phyloP scores from a whole-genome alignment of 2,888 invertebrate genomes.

The Lasioglossum oenotherae region DNA sequence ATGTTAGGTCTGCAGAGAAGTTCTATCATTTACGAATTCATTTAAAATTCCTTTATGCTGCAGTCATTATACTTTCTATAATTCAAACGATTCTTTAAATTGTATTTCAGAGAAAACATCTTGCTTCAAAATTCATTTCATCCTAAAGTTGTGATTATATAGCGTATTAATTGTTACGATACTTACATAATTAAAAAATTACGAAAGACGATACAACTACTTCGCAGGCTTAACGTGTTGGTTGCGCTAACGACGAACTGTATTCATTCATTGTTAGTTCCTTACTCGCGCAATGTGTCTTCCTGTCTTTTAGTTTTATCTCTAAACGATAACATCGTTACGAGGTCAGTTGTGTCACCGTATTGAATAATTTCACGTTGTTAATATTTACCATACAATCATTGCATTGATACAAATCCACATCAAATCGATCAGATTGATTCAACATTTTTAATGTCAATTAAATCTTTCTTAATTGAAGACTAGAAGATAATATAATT shows the following conservation, averaged over 20 bases:
- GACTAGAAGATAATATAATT: conserved; percentile 11
- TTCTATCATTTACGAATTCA: conserved; percentile 27
- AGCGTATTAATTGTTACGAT: background rate
- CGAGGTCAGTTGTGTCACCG: conserved; percentile 59
- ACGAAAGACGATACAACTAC: conserved; percentile 14
- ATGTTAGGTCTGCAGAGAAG: conserved; percentile 39
- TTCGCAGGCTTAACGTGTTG: conserved; percentile 27
- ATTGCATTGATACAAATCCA: conserved; percentile 24
- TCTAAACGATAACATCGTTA: conserved; percentile 55
- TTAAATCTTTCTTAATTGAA: conserved; percentile 18
- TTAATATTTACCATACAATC: conserved; percentile 18
- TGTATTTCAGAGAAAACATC: background rate
- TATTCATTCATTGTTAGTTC: conserved; percentile 47
- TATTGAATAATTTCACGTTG: conserved; percentile 31
- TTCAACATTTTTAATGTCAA: conserved; percentile 27
- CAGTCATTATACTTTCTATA: background rate
- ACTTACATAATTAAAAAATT: background rate
- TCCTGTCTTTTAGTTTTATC: conserved; percentile 51
- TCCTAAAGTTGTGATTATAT: no score
- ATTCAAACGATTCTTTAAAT: background rate
- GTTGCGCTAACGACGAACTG: conserved; percentile 32
- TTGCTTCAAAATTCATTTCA: background rate
- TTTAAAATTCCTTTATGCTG: conserved; percentile 5
- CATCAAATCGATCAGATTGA: conserved; percentile 49
- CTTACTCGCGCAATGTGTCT: conserved; percentile 45